Evolutionary conservation across 2,888 invertebrate genomes (phyloP).

Genomic region (Horisme vitalbata): DNA sequence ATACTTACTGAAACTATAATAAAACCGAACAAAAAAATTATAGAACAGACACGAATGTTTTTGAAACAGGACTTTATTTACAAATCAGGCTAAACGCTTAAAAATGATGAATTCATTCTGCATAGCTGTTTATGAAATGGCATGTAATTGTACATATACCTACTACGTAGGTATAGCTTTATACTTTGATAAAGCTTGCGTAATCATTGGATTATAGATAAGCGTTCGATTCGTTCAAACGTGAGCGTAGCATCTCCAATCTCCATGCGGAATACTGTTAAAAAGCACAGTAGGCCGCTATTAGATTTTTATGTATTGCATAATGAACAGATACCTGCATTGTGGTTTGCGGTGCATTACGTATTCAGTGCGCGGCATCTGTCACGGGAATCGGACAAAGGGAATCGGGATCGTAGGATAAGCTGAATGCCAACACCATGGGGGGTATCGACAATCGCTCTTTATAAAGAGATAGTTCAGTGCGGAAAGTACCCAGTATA

Average conservation of each 20-base stretch:
- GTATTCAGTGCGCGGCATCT: conserved; percentile 66
- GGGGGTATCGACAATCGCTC: conserved; percentile 53
- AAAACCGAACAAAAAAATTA: conserved; percentile 13
- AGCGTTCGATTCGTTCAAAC: conserved; percentile 6
- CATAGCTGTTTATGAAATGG: too few relatives aligned
- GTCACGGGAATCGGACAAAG: conserved; percentile 64
- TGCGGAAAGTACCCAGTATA: conserved; percentile 7
- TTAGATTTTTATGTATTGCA: conserved; percentile 63
- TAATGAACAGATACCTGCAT: conserved; percentile 49
- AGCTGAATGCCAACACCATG: conserved; percentile 55
- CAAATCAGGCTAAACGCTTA: conserved; percentile 17
- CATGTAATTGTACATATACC: too few relatives aligned
- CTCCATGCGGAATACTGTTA: conserved; percentile 21
- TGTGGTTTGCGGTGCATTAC: conserved; percentile 49
- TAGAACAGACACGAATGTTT: conserved; percentile 12
- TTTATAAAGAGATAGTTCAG: conserved; percentile 25
- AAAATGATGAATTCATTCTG: conserved; percentile 9
- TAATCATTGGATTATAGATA: conserved; percentile 12
- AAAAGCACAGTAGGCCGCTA: conserved; percentile 40
- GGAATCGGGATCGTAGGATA: conserved; percentile 63
- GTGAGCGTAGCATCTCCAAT: conserved; percentile 12
- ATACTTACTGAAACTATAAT: too few relatives aligned
- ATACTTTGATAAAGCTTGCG: conserved; percentile 21
- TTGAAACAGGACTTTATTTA: conserved; percentile 25
- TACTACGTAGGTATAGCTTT: too few relatives aligned